These are phyloP conservation scores for Drosophila bocqueti DNA, from an alignment of 1,140 invertebrate species.

Conservation along the genomic window DNA sequence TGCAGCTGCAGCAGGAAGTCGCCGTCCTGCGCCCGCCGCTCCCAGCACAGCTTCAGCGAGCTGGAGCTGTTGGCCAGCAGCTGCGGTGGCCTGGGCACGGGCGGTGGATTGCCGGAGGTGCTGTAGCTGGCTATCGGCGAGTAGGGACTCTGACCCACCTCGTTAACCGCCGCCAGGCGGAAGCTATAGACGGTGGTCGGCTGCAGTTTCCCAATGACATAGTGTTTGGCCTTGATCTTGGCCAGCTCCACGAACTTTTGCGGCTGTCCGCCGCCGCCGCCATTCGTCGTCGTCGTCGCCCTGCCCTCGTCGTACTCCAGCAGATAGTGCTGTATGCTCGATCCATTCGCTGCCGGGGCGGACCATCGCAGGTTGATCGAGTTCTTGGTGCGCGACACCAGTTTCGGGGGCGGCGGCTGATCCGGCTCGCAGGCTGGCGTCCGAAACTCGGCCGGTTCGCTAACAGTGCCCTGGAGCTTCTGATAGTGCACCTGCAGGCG, in stretches of 20 bases:
- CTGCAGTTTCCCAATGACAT: constrained; percentile 89
- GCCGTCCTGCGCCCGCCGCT: constrained; percentile 89
- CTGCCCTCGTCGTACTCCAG: constrained; percentile 92
- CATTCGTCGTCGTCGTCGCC: neutral
- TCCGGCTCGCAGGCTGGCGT: constrained; percentile 90
- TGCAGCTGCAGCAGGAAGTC: constrained; percentile 93
- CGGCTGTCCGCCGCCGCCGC: constrained; percentile 73
- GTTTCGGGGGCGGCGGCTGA: constrained; percentile 87
- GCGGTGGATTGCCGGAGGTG: constrained; percentile 89
- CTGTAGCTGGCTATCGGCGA: constrained; percentile 89
- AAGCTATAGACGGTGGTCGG: constrained; percentile 92
- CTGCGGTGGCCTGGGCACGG: constrained; percentile 88
- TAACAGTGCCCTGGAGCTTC: constrained; percentile 86
- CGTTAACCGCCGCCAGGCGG: constrained; percentile 93
- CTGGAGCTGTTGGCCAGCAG: constrained; percentile 88
- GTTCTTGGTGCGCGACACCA: constrained; percentile 87
- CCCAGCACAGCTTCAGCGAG: constrained; percentile 90
- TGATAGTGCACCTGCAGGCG: constrained; percentile 88
- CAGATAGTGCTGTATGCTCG: constrained; percentile 91
- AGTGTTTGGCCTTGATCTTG: constrained; percentile 89
- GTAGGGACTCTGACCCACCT: constrained; percentile 90
- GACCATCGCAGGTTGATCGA: constrained; percentile 89
- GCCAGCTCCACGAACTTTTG: constrained; percentile 90
- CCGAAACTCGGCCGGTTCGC: constrained; percentile 87
- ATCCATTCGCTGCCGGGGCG: constrained; percentile 91